These are phyloP conservation scores for Calidris pugnax DNA, from an alignment of 2,113 vertebrate species.

Conservation along the genomic window DNA sequence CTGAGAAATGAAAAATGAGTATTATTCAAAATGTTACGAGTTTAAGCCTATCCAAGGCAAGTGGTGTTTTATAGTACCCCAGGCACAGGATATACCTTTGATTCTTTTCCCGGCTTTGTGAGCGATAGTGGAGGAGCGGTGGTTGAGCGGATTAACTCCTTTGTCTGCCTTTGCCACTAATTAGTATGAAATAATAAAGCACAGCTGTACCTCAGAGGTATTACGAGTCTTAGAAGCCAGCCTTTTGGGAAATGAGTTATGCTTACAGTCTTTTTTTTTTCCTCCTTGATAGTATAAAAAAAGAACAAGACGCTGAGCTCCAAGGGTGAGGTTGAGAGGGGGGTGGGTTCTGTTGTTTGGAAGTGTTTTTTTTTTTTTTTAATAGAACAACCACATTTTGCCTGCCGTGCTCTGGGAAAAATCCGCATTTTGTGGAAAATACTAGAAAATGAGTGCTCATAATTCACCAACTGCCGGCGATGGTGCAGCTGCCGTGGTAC, in stretches of 20 bases:
- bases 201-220: neutral
- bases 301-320: neutral
- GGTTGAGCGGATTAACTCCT: neutral
- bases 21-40: neutral
- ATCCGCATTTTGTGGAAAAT: too few relatives aligned
- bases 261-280: neutral
- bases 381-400: too few relatives aligned
- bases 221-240: neutral
- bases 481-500: too few relatives aligned
- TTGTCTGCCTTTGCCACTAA: constrained; percentile 1
- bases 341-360: neutral
- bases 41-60: neutral
- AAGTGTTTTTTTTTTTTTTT: too few relatives aligned
- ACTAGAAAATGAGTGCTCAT: too few relatives aligned
- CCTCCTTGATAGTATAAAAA: neutral
- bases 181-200: neutral
- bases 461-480: too few relatives aligned
- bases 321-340: neutral
- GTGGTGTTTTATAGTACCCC: neutral
- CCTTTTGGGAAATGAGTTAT: neutral
- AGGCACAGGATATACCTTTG: neutral
- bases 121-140: neutral
- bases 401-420: too few relatives aligned
- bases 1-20: neutral
- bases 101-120: neutral